phyloP scores from a whole-genome alignment of 2,797 vertebrate species.

The Lithobates sylvaticus region DNA sequence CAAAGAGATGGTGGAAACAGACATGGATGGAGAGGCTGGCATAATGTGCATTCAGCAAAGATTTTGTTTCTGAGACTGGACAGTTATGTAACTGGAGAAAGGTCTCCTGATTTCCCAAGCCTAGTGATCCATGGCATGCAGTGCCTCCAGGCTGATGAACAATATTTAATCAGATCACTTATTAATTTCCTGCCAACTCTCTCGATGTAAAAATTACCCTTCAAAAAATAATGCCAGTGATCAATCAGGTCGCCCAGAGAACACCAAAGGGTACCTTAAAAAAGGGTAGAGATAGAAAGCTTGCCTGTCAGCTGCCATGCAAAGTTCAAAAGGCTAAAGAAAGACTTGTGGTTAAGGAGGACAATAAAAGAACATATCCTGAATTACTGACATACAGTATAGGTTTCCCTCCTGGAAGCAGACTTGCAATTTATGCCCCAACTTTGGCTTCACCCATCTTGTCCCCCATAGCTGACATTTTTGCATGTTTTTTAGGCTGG shows the following conservation, averaged over 20 bases:
- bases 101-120: conserved; percentile 51
- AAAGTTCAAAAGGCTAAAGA: not conserved
- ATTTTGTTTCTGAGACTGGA: conserved; percentile 39
- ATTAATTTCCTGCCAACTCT: conserved; percentile 36
- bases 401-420: no score
- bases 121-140: conserved; percentile 42
- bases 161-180: conserved; percentile 60
- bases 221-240: conserved; percentile 14
- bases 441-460: no score
- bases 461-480: no score
- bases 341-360: not conserved
- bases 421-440: no score
- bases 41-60: not conserved
- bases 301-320: not conserved
- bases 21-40: not conserved
- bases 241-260: conserved; percentile 35
- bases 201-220: conserved; percentile 17
- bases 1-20: conserved; percentile 19
- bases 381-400: not conserved
- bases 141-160: conserved; percentile 44
- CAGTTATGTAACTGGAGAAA: conserved; percentile 39
- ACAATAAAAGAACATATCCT: not conserved
- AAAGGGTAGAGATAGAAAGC: not conserved
- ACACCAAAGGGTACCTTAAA: not conserved
- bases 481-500: no score